Base-by-base conservation (phyloP, 2,888 invertebrate genomes). In the Buathra laborator region DNA sequence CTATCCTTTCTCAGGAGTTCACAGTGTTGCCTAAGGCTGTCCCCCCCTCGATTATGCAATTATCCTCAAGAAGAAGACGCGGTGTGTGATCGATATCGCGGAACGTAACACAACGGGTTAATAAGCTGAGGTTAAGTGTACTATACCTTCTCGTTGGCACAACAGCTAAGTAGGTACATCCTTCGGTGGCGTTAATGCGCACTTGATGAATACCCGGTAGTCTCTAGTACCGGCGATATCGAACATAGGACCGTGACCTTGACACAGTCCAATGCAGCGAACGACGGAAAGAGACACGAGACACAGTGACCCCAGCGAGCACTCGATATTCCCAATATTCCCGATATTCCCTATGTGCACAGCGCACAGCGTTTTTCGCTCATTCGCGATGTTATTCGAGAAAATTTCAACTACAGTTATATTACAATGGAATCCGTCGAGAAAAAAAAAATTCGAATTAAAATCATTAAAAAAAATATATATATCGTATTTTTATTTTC, bases 71-170 rank as follows among this genome's bases (percentile, higher is more conserved):
- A 64, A 53, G 78, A 64, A 19, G 56, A 71, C 56, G 84, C 68
- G 74, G 81, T 85, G 81, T 83, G 78, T 81, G 84, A 85, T 85
- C 84, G 68, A 85, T 81, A 85, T 85, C 84, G 78, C 81, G 62
- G 67, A 68, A 67, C 56, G 77, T 77, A 75, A 76, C 77, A 79
- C 85, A 82, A 44, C 71, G 79, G 85, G 85, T 85, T 85, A 85
- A 85, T 85, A 85, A 85, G 82, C 85, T 64, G 82, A 80, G 85
- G 85, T 85, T 82, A 82, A 85, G 75, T 85, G 85, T 76, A 14
- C 76, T 66, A n/a, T 76, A 66, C 64, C 51, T 48, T 66, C 66
- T 14, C 37, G 37, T 66, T 76, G 51, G 64, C 43, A 53, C 24
- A 66, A 66, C 64, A 29, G 51, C 37, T 76, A 76, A 76, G 76